Conservation (phyloP, 2,888 invertebrate genomes). For the Chloroclystis v-ata region DNA sequence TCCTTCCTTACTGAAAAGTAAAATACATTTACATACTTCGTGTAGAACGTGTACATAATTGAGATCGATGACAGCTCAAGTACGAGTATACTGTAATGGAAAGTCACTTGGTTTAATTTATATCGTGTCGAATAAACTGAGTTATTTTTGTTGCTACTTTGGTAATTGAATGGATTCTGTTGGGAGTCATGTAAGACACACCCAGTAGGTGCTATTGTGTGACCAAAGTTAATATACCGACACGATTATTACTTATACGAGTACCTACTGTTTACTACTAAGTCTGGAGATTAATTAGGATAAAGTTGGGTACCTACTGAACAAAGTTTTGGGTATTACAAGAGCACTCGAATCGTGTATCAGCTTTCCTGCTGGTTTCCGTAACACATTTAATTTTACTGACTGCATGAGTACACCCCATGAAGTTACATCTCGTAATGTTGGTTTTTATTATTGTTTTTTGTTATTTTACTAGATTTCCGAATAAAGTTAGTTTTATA, state of each 20-base stretch:
- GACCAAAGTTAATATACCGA: not conserved
- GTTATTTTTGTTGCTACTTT: not conserved
- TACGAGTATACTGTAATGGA: not conserved
- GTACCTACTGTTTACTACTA: not conserved
- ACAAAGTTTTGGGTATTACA: too few relatives aligned
- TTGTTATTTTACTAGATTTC: too few relatives aligned
- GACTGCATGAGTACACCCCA: too few relatives aligned
- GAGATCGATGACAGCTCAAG: not conserved
- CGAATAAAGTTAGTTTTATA: too few relatives aligned
- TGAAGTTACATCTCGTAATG: too few relatives aligned
- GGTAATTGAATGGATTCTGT: constrained; percentile 21
- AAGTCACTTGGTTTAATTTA: constrained; percentile 1
- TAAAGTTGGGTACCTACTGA: too few relatives aligned
- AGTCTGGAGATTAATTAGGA: too few relatives aligned
- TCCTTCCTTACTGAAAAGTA: constrained; percentile 1
- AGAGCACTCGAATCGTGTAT: too few relatives aligned
- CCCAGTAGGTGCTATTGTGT: constrained; percentile 23
- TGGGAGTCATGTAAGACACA: constrained; percentile 26
- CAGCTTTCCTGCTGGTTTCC: too few relatives aligned
- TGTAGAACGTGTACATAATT: not conserved
- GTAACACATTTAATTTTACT: too few relatives aligned
- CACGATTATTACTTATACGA: not conserved
- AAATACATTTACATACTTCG: too few relatives aligned
- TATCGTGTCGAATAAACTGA: not conserved
- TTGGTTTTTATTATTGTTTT: too few relatives aligned